Evolutionary conservation across 2,888 invertebrate species (phyloP).

Genomic region (Kryphioiulus occultus): DNA sequence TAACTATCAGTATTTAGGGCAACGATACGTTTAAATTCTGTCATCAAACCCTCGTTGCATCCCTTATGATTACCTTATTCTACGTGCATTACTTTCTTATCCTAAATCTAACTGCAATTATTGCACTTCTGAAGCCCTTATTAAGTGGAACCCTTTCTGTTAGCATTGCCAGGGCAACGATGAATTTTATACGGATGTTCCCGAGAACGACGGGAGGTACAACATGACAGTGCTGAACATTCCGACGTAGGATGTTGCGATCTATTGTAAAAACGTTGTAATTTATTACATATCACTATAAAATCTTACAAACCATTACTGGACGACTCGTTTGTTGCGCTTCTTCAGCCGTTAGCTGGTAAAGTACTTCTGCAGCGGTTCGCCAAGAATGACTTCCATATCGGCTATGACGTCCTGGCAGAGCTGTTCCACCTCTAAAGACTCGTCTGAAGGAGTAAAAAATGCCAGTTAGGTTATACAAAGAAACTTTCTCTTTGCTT

Average conservation of each 20-base stretch:
- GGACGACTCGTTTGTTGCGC: neutral
- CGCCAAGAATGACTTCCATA: slow-evolving; percentile 85
- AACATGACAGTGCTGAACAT: neutral
- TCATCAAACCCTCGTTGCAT: neutral
- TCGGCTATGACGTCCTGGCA: slow-evolving; percentile 83
- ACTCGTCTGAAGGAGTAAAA: slow-evolving; percentile 60
- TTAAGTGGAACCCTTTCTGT: neutral
- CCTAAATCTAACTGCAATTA: neutral
- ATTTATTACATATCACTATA: slow-evolving; percentile 18
- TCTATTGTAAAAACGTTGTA: neutral
- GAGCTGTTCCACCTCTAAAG: slow-evolving; percentile 76
- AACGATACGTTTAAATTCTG: neutral
- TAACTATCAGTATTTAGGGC: neutral
- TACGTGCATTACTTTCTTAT: too few relatives aligned
- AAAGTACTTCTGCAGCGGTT: slow-evolving; percentile 77
- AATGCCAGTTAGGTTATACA: slow-evolving; percentile 47
- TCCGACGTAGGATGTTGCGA: neutral
- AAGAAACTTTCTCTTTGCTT: neutral
- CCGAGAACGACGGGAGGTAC: neutral
- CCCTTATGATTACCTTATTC: neutral
- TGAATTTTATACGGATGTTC: neutral
- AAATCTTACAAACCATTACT: neutral
- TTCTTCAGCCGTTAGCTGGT: neutral
- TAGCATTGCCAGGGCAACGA: neutral
- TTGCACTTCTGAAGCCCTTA: neutral